A percentile compares a stretch with the other conserved stretches of the same genome.
Evolutionary conservation across 2,888 invertebrate genomes (phyloP).

Genomic region (Machimus atricapillus): DNA sequence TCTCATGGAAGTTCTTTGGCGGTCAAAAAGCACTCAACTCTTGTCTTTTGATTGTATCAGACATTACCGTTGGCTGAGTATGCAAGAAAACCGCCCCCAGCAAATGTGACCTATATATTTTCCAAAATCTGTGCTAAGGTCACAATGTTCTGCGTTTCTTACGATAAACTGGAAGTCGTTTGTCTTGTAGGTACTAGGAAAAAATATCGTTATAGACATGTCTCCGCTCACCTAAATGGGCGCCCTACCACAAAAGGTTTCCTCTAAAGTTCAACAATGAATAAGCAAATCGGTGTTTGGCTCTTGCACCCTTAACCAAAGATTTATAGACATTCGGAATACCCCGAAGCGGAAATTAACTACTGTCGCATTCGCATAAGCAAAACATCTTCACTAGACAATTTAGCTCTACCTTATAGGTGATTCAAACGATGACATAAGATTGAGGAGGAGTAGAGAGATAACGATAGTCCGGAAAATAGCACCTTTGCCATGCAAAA

Average conservation of each 20-base stretch:
- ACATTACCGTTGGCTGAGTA: neutral
- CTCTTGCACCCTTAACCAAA: neutral
- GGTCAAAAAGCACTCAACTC: constrained; percentile 1
- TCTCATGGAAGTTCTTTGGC: neutral
- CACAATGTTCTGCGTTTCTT: neutral
- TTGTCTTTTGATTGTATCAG: constrained; percentile 6
- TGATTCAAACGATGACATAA: neutral
- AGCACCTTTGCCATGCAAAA: neutral
- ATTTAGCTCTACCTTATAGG: neutral
- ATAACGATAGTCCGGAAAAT: neutral
- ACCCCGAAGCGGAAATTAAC: neutral
- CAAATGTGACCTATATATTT: constrained; percentile 10
- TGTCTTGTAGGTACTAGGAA: constrained; percentile 7
- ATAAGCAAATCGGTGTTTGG: neutral
- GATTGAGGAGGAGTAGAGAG: neutral
- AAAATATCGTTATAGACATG: neutral
- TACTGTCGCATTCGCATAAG: neutral
- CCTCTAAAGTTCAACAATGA: neutral
- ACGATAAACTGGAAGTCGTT: constrained; percentile 16
- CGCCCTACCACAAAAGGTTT: neutral
- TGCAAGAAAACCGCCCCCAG: neutral
- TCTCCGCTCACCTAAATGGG: neutral
- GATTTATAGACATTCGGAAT: neutral
- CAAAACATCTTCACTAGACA: neutral
- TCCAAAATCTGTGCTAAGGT: constrained; percentile 17